These are phyloP conservation scores for Thalpophila matura DNA, from an alignment of 2,888 invertebrate genomes.

Conservation along the genomic window DNA sequence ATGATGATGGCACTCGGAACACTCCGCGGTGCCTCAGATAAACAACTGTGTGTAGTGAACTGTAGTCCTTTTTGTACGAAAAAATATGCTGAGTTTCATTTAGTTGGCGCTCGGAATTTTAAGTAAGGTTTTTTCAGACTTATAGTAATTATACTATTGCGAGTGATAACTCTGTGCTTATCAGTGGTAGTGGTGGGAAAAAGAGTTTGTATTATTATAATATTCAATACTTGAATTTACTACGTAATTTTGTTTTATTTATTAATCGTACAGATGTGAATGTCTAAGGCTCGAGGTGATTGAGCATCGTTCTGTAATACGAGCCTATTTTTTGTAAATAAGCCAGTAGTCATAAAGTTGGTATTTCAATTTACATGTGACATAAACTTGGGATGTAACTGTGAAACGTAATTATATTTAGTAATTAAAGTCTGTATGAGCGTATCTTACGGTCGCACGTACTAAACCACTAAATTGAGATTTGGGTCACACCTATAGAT, in stretches of 20 bases:
- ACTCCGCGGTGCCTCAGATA: constrained; percentile 49
- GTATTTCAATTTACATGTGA: constrained; percentile 48
- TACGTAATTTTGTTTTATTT: constrained; percentile 22
- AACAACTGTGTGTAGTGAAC: no score
- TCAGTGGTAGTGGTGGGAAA: constrained; percentile 9
- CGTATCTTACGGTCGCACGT: constrained; percentile 32
- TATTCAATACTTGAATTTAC: constrained; percentile 12
- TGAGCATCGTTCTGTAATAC: no score
- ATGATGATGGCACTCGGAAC: constrained; percentile 62
- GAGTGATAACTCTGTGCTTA: constrained; percentile 30
- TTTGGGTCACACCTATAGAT: constrained; percentile 33
- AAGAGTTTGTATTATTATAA: constrained; percentile 4
- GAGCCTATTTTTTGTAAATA: no score
- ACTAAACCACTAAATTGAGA: constrained; percentile 45
- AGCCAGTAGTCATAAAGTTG: constrained; percentile 41
- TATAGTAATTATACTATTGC: constrained; percentile 49
- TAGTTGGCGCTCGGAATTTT: constrained; percentile 45
- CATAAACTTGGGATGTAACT: constrained; percentile 43
- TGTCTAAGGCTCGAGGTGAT: no score
- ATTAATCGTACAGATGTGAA: constrained; percentile 13
- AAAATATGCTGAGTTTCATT: constrained; percentile 57
- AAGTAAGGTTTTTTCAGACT: constrained; percentile 38
- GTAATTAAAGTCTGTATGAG: constrained; percentile 49
- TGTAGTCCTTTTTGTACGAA: constrained; percentile 46
- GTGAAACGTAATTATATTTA: constrained; percentile 49